Conservation (phyloP, 1,140 invertebrate genomes). For the Archivesica marissinica region DNA sequence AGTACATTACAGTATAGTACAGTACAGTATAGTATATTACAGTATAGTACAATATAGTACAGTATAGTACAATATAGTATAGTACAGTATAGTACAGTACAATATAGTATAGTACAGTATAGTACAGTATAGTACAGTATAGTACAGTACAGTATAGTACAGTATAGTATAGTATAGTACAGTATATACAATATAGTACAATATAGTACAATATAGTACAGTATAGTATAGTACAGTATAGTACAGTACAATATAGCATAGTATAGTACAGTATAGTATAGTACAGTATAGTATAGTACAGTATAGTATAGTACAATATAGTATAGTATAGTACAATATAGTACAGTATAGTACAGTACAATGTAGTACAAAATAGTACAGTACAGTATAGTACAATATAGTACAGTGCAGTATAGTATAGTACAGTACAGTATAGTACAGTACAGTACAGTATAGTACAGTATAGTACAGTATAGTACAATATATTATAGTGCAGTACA, state of each 20-base stretch:
- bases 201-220: slow-evolving; percentile 33
- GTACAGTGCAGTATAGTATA: slow-evolving; percentile 38
- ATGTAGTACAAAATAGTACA: too few species aligned
- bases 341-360: slow-evolving; percentile 27
- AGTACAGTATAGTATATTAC: too few species aligned
- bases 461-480: too few species aligned
- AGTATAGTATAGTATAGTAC: too few species aligned
- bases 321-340: slow-evolving; percentile 33
- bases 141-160: slow-evolving; percentile 29
- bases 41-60: slow-evolving; percentile 38
- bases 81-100: slow-evolving; percentile 36
- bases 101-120: slow-evolving; percentile 50
- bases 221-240: slow-evolving; percentile 30
- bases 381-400: slow-evolving; percentile 31
- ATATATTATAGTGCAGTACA: slow-evolving; percentile 49
- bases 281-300: slow-evolving; percentile 40
- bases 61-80: slow-evolving; percentile 44
- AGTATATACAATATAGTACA: too few species aligned
- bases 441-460: slow-evolving; percentile 54
- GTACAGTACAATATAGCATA: slow-evolving; percentile 30
- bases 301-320: slow-evolving; percentile 27
- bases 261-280: slow-evolving; percentile 37
- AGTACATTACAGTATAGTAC: too few species aligned
- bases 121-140: slow-evolving; percentile 9
- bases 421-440: slow-evolving; percentile 55